Base-by-base conservation (phyloP, 2,888 invertebrate genomes). In the Agriopis leucophaearia region DNA sequence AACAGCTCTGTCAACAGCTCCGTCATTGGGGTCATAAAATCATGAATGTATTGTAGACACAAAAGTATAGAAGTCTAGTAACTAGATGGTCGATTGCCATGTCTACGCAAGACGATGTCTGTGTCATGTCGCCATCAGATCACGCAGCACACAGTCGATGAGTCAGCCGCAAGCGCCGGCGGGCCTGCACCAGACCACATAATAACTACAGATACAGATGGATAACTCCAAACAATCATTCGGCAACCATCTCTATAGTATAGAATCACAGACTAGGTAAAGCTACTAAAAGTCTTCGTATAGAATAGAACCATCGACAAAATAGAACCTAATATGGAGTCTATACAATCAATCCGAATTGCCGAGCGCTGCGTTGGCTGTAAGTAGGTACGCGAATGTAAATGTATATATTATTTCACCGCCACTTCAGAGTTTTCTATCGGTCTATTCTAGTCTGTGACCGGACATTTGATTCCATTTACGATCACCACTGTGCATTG, bases 381-480 rank as follows among this genome's bases (percentile, higher is more conserved):
- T 27, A 27, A 27, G 5, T 27, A 27, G 3, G 27, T 27, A 27
- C 27, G 27, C 27, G 27, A 27, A 38, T 38, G 6, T 13, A 42
- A 16, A n/a, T n/a, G n/a, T n/a, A n/a, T 10, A 16, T 54, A 12
- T 12, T 27, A 27, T 27, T 27, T 16, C 10, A 8, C 7, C 12
- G 12, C 12, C 18, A 18, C 8, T 16, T 16, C 35, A 4, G 16
- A 38, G 47, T 48, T 58, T 40, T 18, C 42, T 40, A 50, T 59
- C 59, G 42, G 59, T n/a, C 13, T 27, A 13, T 50, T 50, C 8
- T 50, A 27, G 27, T 50, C 42, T 27, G 48, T 6, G 59, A 76
- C 80, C 83, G 81, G 84, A 84, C 81, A 85, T 77, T 42, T 82
- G 78, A 86, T 81, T 82, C 84, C 83, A 78, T 84, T 81, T 81